Base-by-base conservation (phyloP, 2,797 vertebrate species). In the Alca torda region DNA sequence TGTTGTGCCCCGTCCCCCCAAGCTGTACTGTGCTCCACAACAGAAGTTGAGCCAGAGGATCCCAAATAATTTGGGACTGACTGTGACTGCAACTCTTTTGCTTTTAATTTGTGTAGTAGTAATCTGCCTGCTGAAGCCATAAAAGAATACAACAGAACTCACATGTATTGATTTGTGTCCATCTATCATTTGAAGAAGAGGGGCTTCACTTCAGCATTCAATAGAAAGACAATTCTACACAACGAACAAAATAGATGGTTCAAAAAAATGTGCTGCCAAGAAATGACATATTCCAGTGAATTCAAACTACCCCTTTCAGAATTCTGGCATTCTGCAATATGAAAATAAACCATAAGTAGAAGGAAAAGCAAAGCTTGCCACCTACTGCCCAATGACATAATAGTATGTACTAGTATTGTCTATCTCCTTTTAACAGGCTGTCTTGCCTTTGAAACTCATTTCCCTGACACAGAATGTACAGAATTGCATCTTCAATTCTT, bases 331-430 rank as follows among this genome's bases (percentile, higher is more conserved):
- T 87, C 81, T 60, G 19, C 46, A 79, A 60, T 39, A 65, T 7
- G 31, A 97, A 97, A 98, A 96, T 90, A 96, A 97, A 96, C 56
- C 50, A 4, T 8, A 95, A 93, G 72, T n/a, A 95, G 79, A 98
- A 93, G 68, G 30, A 94, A 98, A 98, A 98, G 98, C 93, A 95
- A 98, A 98, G 98, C 87, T 98, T 98, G 98, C 98, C 98, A 98
- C 98, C 98, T 98, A 98, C 98, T 98, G 98, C 97, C 96, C 96
- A 92, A 77, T 43, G 86, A 96, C 89, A 97, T 98, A 98, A 98
- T 97, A 95, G 93, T 96, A 91, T 82, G 70, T 50, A 82, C 48
- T 88, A 70, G 61, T 56, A 80, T 17, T 59, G 61, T 41, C 88
- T 54, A 9, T 11, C 51, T 93, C 48, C 13, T 46, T 83, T 37